Conservation (phyloP, 64 coral and sea anemone genomes). For the Acropora yongei region DNA sequence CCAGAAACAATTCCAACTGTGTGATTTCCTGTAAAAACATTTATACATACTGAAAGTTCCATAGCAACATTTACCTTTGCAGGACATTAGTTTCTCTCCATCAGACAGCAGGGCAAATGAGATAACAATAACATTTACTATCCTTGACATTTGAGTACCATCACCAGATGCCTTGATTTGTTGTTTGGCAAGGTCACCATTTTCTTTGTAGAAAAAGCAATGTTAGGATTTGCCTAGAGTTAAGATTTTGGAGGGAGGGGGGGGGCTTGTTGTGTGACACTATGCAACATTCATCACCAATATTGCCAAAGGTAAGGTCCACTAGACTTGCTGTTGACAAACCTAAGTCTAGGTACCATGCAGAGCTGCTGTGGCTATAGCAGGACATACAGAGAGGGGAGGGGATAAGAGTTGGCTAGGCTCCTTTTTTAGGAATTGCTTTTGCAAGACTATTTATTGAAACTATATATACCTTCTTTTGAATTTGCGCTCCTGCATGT, state of each 20-base stretch:
- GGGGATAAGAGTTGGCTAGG: conserved; percentile 6
- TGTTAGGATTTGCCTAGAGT: not conserved
- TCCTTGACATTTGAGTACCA: conserved; percentile 54
- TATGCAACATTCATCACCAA: not conserved
- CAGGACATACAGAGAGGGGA: conserved; percentile 11
- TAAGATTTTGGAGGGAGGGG: not conserved
- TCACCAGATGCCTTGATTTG: conserved; percentile 8
- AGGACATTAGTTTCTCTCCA: conserved; percentile 59
- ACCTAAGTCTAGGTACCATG: conserved; percentile 25
- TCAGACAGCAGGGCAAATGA: conserved; percentile 58
- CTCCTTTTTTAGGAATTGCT: conserved; percentile 17
- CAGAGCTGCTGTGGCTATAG: not conserved
- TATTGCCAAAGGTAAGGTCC: conserved; percentile 10
- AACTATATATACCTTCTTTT: conserved; percentile 36
- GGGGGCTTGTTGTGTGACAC: conserved; percentile 5
- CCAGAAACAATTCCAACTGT: conserved; percentile 37
- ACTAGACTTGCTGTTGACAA: conserved; percentile 21
- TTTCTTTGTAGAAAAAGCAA: conserved; percentile 9
- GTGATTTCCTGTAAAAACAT: conserved; percentile 38
- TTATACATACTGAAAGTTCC: not conserved
- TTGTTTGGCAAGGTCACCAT: conserved; percentile 30
- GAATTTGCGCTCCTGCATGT: conserved; percentile 49
- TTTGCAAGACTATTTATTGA: not conserved
- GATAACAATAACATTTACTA: conserved; percentile 40
- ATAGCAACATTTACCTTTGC: conserved; percentile 3